Conservation (phyloP, 1,140 invertebrate genomes). For the Callitettix versicolor region DNA sequence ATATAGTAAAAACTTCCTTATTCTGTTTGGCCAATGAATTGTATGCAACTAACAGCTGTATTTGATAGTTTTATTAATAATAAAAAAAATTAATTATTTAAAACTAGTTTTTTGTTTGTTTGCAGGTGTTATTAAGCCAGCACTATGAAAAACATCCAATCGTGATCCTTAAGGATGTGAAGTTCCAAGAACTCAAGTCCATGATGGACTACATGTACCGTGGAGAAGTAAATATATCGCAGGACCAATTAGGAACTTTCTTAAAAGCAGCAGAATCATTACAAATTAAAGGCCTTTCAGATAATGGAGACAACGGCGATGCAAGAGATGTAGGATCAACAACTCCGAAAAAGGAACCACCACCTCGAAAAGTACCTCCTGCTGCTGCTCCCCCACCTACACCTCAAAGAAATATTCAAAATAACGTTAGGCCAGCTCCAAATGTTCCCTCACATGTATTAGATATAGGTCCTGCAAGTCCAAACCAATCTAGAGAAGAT, state of each 20-base stretch:
- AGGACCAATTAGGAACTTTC: slow-evolving; percentile 81
- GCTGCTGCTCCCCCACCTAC: neutral
- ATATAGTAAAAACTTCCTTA: no score
- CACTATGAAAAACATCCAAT: slow-evolving; percentile 85
- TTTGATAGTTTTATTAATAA: no score
- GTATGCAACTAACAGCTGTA: no score
- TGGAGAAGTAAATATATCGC: slow-evolving; percentile 88
- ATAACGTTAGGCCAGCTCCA: neutral
- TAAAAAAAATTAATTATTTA: no score
- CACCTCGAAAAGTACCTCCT: slow-evolving; percentile 9
- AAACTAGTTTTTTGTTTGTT: slow-evolving; percentile 35
- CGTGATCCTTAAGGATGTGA: slow-evolving; percentile 83
- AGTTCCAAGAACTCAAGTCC: slow-evolving; percentile 79
- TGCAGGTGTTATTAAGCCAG: slow-evolving; percentile 68
- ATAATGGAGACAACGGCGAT: slow-evolving; percentile 40
- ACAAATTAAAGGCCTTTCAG: slow-evolving; percentile 84
- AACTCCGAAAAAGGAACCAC: slow-evolving; percentile 10
- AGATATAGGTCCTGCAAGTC: slow-evolving; percentile 1
- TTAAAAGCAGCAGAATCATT: slow-evolving; percentile 81
- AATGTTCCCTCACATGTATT: neutral
- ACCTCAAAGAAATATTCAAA: neutral
- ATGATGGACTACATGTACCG: slow-evolving; percentile 93
- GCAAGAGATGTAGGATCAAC: slow-evolving; percentile 19
- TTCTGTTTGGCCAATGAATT: no score
- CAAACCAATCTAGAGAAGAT: slow-evolving; percentile 22